Conservation (phyloP, 2,113 vertebrate species). For the Rhinichthys klamathensis region DNA sequence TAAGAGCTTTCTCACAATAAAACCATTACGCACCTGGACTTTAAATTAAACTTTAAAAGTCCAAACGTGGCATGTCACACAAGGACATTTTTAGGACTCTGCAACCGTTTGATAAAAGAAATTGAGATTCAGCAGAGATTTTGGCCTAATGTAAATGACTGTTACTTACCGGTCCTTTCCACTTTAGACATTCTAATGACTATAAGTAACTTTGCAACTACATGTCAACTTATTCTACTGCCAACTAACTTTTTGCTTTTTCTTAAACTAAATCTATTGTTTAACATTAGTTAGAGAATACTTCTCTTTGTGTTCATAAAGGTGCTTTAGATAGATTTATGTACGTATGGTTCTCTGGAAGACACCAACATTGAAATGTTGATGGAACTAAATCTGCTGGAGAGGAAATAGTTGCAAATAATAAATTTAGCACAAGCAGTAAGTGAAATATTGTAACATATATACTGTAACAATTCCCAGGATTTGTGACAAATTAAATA, state of each 20-base stretch:
- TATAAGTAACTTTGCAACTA: too few species aligned
- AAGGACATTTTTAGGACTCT: background rate
- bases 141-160: background rate
- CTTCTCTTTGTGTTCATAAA: background rate
- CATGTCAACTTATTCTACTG: too few species aligned
- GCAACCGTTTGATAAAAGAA: too few species aligned
- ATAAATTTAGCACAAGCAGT: background rate
- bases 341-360: background rate
- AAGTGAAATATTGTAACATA: slow-evolving; percentile 18
- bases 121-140: background rate
- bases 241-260: too few species aligned
- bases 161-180: background rate
- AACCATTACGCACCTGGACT: too few species aligned
- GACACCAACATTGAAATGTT: background rate
- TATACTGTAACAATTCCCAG: background rate
- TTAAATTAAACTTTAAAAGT: background rate
- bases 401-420: background rate
- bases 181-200: too few species aligned
- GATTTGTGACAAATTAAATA: slow-evolving; percentile 18
- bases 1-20: background rate
- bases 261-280: background rate
- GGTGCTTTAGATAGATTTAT: background rate
- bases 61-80: background rate
- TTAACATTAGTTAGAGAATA: background rate
- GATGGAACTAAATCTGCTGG: background rate